Evolutionary conservation across 1,140 invertebrate species (phyloP), one percentile per base, ranked within the genome.

Genomic region (Pseudomyrmex concolor): DNA sequence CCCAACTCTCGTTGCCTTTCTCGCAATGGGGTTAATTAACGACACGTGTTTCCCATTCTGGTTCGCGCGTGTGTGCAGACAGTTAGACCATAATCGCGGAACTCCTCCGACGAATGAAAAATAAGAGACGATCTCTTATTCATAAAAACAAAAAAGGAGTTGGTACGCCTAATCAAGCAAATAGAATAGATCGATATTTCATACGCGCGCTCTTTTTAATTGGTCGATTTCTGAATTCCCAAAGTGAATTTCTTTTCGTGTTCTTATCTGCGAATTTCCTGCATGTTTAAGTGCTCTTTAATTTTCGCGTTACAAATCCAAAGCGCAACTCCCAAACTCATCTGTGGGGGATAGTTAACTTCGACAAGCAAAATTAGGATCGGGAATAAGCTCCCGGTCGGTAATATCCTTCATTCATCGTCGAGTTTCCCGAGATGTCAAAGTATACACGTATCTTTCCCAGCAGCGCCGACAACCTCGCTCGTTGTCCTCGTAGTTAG

Each of bases 401-500:
- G n/a, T 71, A 80, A 78, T 70, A 78, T 70, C 76, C 64, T 48
- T 80, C 76, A 25, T 50, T 22, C 22, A 50, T 34, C 76, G 34
- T 17, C 10, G 54, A 80, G 76, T 80, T 80, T 34, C 15, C n/a
- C 54, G 22, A 54, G 19, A 70, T n/a, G 51, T 70, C 66, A 43
- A 59, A 48, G 54, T 43, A 34, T 15, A 57, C 63, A 55, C 45
- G 76, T 10, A n/a, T 43, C 64, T 78, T 62, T 34, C 22, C 34
- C 54, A 48, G 64, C 73, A 43, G 15, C 12, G 60, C 71, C 45
- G 66, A 80, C 76, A 80, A n/a, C 34, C 4, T 34, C 34, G 43
- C 54, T 80, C 76, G 66, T 70, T 80, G 66, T 80, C 66, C 76
- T 80, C 12, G 7, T 66, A 57, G 76, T 59, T 71, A 9, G 22